Evolutionary conservation across 1,140 invertebrate species (phyloP), one percentile per base, ranked within the genome.

Genomic region (Carcinoscorpius rotundicauda): DNA sequence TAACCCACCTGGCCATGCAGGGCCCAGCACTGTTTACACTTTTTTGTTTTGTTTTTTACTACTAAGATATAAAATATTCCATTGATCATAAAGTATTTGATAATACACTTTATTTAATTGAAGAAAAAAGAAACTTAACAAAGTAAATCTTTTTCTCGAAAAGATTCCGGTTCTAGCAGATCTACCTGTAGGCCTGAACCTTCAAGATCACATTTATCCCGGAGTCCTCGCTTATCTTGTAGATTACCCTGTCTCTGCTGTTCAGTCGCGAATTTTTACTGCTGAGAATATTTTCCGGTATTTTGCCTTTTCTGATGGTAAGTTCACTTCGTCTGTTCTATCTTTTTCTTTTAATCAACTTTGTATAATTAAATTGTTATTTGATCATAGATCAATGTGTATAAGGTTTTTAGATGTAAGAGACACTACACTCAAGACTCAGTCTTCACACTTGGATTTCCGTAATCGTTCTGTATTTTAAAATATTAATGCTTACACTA

Each of bases 121-220:
- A 29, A 29, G 29, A 29, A 29, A 29, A 29, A 29, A 29, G 29
- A 29, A 29, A 29, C 29, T 29, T 29, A 29, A 29, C 2, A 29
- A 29, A 29, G 53, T 55, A 0, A 55, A 55, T 55, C 53, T 55
- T 8, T 55, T 64, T 6, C n/a, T n/a, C 3, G 59, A 63, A 3
- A 61, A 73, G 72, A 73, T 75, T 51, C 70, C 70, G 5, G 70
- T 75, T 48, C 64, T 91, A 3, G 83, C 84, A 0, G 83, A 92
- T 73, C 79, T 87, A 11, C 85, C 88, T 0, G 92, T 95, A 4
- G 93, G 93, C 0, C 79, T 88, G 61, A 96, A 96, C 76, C 79
- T 96, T 1, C 75, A 78, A 64, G 78, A 79, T 61, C 78, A 79
- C 49, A 69, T 76, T 52, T 73, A 71, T 62, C 70, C 72, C 0